Evolutionary conservation across 2,113 vertebrate genomes (phyloP).

Genomic region (Physeter macrocephalus): DNA sequence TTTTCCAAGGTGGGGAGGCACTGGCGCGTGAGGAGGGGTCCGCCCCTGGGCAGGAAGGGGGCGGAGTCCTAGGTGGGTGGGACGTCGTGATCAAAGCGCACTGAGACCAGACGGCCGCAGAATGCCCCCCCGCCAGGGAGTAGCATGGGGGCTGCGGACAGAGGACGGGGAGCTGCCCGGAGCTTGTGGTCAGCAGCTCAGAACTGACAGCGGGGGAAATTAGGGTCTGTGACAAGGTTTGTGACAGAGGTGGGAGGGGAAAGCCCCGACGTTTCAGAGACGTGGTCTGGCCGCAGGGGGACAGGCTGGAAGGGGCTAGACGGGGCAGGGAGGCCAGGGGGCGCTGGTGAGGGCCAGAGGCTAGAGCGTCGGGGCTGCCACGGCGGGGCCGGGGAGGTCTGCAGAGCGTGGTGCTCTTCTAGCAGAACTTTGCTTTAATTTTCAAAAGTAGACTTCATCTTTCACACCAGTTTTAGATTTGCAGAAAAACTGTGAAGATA

Average conservation of each 20-base stretch:
- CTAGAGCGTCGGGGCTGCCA: not conserved
- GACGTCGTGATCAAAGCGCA: not conserved
- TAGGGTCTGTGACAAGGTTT: accelerated
- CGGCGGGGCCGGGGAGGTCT: accelerated
- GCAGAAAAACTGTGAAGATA: not conserved
- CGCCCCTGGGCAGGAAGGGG: accelerated
- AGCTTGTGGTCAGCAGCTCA: not conserved
- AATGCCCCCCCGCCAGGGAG: accelerated
- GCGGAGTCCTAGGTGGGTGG: accelerated
- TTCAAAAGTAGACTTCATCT: no score
- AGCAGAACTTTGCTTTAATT: not conserved
- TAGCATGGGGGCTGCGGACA: not conserved
- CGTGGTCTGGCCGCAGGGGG: not conserved
- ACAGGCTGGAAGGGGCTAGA: not conserved
- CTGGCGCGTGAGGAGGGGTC: not conserved
- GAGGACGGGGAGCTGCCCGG: accelerated
- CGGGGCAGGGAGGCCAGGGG: not conserved
- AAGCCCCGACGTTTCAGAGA: accelerated
- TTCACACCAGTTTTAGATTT: not conserved
- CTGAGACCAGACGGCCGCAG: no score
- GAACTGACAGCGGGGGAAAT: no score
- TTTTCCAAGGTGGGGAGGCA: not conserved
- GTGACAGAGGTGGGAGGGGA: not conserved
- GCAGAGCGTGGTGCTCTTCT: accelerated
- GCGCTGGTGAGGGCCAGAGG: no score